A percentile compares a stretch with the other conserved stretches of the same genome.
These are phyloP conservation scores for Dascyllus trimaculatus DNA, from an alignment of 2,113 vertebrate genomes.

Conservation along the genomic window DNA sequence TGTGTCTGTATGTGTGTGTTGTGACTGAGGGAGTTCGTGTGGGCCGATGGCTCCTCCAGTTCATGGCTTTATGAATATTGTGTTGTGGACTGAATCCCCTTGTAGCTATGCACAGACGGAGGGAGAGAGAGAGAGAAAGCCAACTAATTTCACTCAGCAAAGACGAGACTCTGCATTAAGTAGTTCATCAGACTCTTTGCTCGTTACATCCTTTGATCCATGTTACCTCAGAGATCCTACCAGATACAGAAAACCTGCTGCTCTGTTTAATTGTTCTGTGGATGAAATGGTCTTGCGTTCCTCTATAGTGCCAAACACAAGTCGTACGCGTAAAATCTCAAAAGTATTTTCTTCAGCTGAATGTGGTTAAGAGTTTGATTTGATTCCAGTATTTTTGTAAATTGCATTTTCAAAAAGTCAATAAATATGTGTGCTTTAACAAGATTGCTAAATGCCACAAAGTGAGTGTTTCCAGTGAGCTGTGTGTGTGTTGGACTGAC, in stretches of 20 bases:
- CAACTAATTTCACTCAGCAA: conserved; percentile 70
- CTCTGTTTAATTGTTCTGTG: conserved; percentile 60
- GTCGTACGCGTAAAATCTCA: neutral
- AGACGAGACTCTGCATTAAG: conserved; percentile 45
- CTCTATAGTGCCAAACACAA: conserved; percentile 23
- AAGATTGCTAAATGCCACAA: conserved; percentile 50
- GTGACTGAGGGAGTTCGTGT: conserved; percentile 68
- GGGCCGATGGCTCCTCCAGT: conserved; percentile 68
- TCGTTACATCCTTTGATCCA: conserved; percentile 59
- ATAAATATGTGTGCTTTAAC: conserved; percentile 29
- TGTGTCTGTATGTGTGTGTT: conserved; percentile 56
- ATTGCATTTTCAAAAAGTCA: conserved; percentile 36
- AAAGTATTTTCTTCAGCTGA: conserved; percentile 3
- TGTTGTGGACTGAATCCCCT: conserved; percentile 64
- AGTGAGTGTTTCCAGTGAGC: conserved; percentile 46
- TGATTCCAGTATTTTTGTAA: conserved; percentile 41
- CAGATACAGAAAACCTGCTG: conserved; percentile 39
- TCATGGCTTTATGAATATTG: conserved; percentile 78
- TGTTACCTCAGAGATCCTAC: conserved; percentile 49
- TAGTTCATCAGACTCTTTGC: conserved; percentile 47
- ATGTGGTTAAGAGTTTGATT: conserved; percentile 34
- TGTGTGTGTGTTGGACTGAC: conserved; percentile 13
- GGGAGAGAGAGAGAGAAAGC: conserved; percentile 15
- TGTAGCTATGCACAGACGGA: conserved; percentile 35
- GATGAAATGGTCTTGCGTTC: conserved; percentile 24